These are phyloP conservation scores for Cinara cedri DNA, from an alignment of 2,888 invertebrate genomes.

Conservation along the genomic window DNA sequence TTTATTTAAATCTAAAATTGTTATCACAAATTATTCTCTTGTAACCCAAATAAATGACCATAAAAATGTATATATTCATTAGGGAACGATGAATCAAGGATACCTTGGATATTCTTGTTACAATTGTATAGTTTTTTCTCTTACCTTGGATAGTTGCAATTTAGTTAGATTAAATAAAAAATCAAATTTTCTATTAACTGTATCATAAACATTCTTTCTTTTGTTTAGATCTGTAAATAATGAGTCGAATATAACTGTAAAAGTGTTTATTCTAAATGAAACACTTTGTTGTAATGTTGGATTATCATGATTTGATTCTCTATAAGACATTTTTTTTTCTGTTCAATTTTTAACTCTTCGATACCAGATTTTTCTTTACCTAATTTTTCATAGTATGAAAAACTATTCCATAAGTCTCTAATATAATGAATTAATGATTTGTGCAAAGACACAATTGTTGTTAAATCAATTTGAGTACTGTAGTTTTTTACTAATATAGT, in stretches of 20 bases:
- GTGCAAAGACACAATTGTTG: conserved; percentile 42
- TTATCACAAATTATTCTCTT: too few relatives aligned
- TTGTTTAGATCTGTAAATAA: conserved; percentile 25
- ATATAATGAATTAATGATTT: conserved; percentile 55
- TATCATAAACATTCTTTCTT: conserved; percentile 57
- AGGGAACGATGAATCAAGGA: too few relatives aligned
- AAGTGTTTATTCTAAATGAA: conserved; percentile 19
- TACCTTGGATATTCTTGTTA: too few relatives aligned
- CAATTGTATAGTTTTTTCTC: too few relatives aligned
- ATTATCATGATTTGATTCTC: conserved; percentile 15
- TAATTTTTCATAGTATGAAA: conserved; percentile 57
- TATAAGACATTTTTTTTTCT: conserved; percentile 11
- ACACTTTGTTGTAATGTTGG: not conserved
- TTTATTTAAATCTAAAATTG: conserved; percentile 11
- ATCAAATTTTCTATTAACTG: conserved; percentile 56
- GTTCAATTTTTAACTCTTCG: conserved; percentile 42
- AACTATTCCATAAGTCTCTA: conserved; percentile 57
- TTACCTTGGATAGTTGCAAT: too few relatives aligned
- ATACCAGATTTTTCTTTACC: conserved; percentile 40
- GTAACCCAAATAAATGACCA: too few relatives aligned
- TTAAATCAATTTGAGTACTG: conserved; percentile 56
- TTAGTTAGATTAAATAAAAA: conserved; percentile 40
- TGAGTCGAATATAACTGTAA: conserved; percentile 42
- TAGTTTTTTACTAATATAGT: conserved; percentile 49
- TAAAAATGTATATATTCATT: too few relatives aligned